These are phyloP conservation scores for Drosophila maculinotata DNA, from an alignment of 2,888 invertebrate species.

Conservation along the genomic window DNA sequence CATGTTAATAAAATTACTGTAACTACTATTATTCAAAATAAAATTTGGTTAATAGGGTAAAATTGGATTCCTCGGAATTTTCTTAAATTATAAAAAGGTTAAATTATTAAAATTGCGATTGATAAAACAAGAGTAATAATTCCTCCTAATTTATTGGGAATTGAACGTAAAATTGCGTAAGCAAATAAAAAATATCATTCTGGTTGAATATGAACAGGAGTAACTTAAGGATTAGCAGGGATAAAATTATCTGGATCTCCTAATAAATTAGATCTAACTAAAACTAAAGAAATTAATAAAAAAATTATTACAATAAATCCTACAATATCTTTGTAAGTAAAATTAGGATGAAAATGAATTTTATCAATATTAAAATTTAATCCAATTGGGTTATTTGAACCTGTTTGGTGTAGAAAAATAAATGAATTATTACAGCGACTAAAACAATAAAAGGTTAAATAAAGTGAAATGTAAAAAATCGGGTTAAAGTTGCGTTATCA, in stretches of 20 bases:
- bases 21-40: slow-evolving; percentile 87
- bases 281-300: slow-evolving; percentile 86
- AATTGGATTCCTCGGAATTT: slow-evolving; percentile 87
- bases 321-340: slow-evolving; percentile 88
- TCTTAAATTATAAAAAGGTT: slow-evolving; percentile 83
- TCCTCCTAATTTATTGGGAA: slow-evolving; percentile 92
- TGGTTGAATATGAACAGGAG: slow-evolving; percentile 91
- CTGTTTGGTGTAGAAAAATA: slow-evolving; percentile 89
- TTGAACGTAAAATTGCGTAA: slow-evolving; percentile 92
- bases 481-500: slow-evolving; percentile 90
- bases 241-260: slow-evolving; percentile 91
- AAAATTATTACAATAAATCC: slow-evolving; percentile 87
- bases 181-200: slow-evolving; percentile 95
- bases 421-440: slow-evolving; percentile 88
- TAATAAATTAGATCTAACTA: slow-evolving; percentile 87
- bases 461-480: slow-evolving; percentile 91
- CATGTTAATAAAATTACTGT: slow-evolving; percentile 89
- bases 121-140: slow-evolving; percentile 86
- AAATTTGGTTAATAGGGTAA: slow-evolving; percentile 87
- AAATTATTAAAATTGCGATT: slow-evolving; percentile 88
- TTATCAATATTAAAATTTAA: slow-evolving; percentile 88
- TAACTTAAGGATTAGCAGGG: slow-evolving; percentile 85
- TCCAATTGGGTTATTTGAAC: slow-evolving; percentile 89
- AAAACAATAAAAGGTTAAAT: slow-evolving; percentile 89
- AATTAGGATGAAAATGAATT: slow-evolving; percentile 90